Evolutionary conservation across 2,888 invertebrate genomes (phyloP).

Genomic region (Cybosia mesomella): DNA sequence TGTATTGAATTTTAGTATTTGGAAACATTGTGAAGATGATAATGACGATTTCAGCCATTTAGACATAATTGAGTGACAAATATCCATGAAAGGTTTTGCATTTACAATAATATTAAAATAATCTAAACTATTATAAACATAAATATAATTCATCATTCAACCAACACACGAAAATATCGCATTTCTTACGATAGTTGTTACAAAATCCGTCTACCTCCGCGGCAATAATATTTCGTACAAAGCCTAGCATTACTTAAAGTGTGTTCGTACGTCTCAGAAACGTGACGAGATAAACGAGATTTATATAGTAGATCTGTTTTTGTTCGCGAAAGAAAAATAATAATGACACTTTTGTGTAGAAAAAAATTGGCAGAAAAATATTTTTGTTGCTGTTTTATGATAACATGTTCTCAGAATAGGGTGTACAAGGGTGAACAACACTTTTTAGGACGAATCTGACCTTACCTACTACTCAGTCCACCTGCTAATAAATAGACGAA

Average conservation of each 20-base stretch:
- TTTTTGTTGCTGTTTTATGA: background rate
- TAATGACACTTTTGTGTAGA: slow-evolving; percentile 15
- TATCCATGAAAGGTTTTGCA: too few species aligned
- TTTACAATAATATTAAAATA: too few species aligned
- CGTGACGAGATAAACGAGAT: slow-evolving; percentile 46
- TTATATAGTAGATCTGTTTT: slow-evolving; percentile 25
- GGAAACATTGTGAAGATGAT: too few species aligned
- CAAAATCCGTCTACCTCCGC: slow-evolving; percentile 24
- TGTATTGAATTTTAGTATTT: too few species aligned
- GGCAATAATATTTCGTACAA: slow-evolving; percentile 46
- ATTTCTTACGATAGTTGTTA: slow-evolving; percentile 19
- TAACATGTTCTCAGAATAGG: background rate
- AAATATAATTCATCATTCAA: background rate
- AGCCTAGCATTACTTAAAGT: slow-evolving; percentile 55
- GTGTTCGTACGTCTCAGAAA: slow-evolving; percentile 35
- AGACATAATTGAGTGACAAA: too few species aligned
- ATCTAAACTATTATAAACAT: background rate
- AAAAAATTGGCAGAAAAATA: slow-evolving; percentile 2
- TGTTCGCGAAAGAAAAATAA: slow-evolving; percentile 14
- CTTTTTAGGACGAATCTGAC: too few species aligned
- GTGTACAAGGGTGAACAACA: too few species aligned
- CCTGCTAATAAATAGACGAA: too few species aligned
- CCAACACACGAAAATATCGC: slow-evolving; percentile 10
- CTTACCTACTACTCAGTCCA: too few species aligned
- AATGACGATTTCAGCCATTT: too few species aligned